phyloP scores from a whole-genome alignment of 2,113 vertebrate species.

The Tyto alba region DNA sequence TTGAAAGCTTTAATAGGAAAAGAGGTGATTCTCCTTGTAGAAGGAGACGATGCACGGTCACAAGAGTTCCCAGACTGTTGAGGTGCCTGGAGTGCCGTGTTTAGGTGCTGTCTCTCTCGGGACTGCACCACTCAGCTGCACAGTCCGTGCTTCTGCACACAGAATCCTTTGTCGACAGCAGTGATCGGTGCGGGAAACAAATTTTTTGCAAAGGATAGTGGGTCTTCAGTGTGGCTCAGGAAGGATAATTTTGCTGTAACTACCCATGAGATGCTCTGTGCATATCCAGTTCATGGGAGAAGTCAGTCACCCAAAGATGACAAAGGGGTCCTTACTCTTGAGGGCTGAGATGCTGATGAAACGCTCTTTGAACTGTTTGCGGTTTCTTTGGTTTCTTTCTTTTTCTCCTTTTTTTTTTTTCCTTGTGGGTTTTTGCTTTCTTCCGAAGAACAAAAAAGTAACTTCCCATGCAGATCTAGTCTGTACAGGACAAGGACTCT shows the following conservation, averaged over 20 bases:
- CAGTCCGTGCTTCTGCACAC: neutral
- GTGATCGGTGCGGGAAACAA: rapidly evolving
- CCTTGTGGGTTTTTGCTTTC: slow-evolving; percentile 55
- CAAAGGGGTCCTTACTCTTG: neutral
- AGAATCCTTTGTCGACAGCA: neutral
- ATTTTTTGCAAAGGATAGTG: neutral
- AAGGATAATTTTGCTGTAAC: neutral
- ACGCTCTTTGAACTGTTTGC: slow-evolving; percentile 22
- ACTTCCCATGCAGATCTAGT: slow-evolving; percentile 36
- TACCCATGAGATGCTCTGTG: neutral
- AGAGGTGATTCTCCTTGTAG: rapidly evolving
- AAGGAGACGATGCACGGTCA: rapidly evolving
- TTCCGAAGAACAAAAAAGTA: slow-evolving; percentile 37
- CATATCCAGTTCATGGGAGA: neutral
- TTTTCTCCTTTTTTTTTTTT: neutral
- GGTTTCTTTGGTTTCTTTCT: slow-evolving; percentile 53
- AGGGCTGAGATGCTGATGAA: neutral
- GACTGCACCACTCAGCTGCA: rapidly evolving
- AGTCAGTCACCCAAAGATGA: neutral
- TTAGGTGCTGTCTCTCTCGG: neutral
- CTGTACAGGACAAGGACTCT: slow-evolving; percentile 25
- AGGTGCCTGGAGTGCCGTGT: neutral
- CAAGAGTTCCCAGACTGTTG: rapidly evolving
- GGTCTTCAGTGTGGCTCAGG: neutral
- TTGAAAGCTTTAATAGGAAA: rapidly evolving